Evolutionary conservation across 1,140 invertebrate genomes (phyloP).

Genomic region (Pinna nobilis): DNA sequence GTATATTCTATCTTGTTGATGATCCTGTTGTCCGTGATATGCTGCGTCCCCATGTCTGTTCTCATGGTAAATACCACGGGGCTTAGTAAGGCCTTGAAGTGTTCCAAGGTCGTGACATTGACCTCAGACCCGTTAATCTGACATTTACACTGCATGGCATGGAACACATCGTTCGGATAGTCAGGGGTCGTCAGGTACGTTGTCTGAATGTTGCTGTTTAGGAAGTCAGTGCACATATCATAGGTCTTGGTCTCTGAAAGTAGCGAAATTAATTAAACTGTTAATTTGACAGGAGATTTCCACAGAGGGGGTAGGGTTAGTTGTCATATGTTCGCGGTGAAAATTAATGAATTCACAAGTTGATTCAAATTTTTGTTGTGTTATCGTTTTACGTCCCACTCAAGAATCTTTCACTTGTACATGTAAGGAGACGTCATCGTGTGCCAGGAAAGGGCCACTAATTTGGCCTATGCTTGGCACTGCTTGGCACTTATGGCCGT

Average conservation of each 20-base stretch:
- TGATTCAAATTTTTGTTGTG: no score
- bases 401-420: no score
- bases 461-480: no score
- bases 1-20: constrained; percentile 26
- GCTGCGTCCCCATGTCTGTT: constrained; percentile 6
- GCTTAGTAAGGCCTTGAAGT: constrained; percentile 19
- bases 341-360: no score
- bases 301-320: no score
- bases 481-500: no score
- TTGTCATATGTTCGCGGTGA: no score
- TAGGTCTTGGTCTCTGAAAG: constrained; percentile 27
- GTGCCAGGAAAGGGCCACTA: no score
- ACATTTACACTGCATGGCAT: constrained; percentile 23
- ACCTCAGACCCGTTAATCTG: constrained; percentile 28
- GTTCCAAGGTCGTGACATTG: constrained; percentile 17
- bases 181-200: constrained; percentile 27
- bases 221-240: constrained; percentile 19
- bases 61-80: constrained; percentile 24
- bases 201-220: not conserved
- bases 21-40: constrained; percentile 18
- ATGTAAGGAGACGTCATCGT: no score
- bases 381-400: no score
- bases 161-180: constrained; percentile 17
- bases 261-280: no score
- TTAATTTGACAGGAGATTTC: not conserved